phyloP scores from a whole-genome alignment of 2,888 invertebrate species.

The Drosophila borborema region DNA sequence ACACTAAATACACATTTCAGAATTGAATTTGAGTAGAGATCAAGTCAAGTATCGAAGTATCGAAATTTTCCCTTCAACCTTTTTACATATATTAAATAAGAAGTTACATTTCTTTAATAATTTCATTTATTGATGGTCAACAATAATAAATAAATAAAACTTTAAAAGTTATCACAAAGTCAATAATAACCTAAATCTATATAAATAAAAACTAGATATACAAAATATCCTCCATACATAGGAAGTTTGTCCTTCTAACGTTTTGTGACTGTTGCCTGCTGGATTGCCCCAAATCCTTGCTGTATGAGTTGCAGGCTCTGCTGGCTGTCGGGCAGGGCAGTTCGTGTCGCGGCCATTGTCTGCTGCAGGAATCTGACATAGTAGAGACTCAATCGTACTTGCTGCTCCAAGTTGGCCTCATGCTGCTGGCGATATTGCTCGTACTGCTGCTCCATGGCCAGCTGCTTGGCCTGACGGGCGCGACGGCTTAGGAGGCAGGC shows the following conservation, averaged over 20 bases:
- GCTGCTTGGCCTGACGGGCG: constrained; percentile 61
- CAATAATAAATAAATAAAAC: constrained; percentile 27
- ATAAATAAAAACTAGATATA: neutral
- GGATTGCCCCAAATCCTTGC: neutral
- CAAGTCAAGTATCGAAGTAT: no score
- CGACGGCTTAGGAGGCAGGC: constrained; percentile 65
- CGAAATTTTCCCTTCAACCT: neutral
- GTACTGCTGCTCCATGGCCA: constrained; percentile 64
- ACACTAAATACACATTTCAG: no score
- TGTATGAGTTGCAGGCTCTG: constrained; percentile 11
- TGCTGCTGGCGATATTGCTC: constrained; percentile 49
- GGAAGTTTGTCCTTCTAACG: constrained; percentile 25
- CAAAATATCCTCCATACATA: neutral
- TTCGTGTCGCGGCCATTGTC: constrained; percentile 36
- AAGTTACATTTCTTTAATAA: constrained; percentile 20
- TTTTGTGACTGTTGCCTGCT: constrained; percentile 20
- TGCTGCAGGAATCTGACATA: constrained; percentile 63
- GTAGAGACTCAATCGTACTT: constrained; percentile 64
- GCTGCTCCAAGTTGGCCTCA: constrained; percentile 53
- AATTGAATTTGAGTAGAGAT: no score
- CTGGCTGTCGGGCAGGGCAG: constrained; percentile 32
- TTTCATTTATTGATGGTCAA: constrained; percentile 56
- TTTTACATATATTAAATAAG: neutral
- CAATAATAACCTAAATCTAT: neutral
- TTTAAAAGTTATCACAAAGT: constrained; percentile 58